These are phyloP conservation scores for Cylloceria caligata DNA, from an alignment of 2,888 invertebrate species.

Conservation along the genomic window DNA sequence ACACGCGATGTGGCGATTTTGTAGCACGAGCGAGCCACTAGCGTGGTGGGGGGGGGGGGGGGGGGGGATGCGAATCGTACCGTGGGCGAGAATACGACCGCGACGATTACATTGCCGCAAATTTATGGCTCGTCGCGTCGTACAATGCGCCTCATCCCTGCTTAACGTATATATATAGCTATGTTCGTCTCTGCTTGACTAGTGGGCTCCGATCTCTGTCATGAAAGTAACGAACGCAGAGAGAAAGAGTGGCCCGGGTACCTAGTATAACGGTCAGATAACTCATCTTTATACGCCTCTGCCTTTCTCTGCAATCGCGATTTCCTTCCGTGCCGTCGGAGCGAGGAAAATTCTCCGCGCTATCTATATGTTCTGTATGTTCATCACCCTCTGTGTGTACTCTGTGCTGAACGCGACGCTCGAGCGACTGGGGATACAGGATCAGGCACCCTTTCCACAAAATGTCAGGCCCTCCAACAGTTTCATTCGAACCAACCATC, in stretches of 20 bases:
- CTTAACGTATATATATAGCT: not conserved
- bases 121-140: slow-evolving; percentile 45
- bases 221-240: slow-evolving; percentile 22
- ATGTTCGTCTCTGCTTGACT: slow-evolving; percentile 3
- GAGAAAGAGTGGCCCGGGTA: slow-evolving; percentile 27
- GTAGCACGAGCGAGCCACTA: not conserved
- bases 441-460: not conserved
- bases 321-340: slow-evolving; percentile 69
- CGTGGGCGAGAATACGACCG: slow-evolving; percentile 59
- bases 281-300: slow-evolving; percentile 70
- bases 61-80: slow-evolving; percentile 38
- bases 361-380: slow-evolving; percentile 25
- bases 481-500: slow-evolving; percentile 5
- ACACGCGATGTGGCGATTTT: slow-evolving; percentile 18
- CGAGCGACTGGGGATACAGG: slow-evolving; percentile 26
- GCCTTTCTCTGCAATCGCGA: slow-evolving; percentile 63
- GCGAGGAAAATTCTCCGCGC: slow-evolving; percentile 46
- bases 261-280: slow-evolving; percentile 68
- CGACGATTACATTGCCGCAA: slow-evolving; percentile 64
- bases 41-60: no score
- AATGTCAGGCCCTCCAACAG: not conserved
- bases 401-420: slow-evolving; percentile 61
- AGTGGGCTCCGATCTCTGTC: slow-evolving; percentile 3
- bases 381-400: slow-evolving; percentile 3
- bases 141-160: slow-evolving; percentile 7